Conservation (phyloP, 2,113 vertebrate genomes). For the Oceanodroma tethys region DNA sequence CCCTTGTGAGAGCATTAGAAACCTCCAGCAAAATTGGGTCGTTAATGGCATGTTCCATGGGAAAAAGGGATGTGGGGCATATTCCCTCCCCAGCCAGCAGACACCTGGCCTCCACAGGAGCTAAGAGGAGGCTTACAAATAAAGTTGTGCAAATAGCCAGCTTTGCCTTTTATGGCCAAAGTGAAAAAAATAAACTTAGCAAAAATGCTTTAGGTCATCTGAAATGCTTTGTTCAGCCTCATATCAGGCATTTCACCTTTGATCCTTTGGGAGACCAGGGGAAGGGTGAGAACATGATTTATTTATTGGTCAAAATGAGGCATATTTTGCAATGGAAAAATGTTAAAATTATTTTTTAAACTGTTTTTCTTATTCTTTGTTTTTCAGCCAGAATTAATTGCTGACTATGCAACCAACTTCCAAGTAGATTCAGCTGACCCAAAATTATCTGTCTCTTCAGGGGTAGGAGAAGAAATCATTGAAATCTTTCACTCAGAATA, state of each 20-base stretch:
- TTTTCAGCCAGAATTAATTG: background rate
- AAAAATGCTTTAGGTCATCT: background rate
- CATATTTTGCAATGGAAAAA: background rate
- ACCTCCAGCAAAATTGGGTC: background rate
- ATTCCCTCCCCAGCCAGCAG: background rate
- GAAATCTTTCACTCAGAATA: background rate
- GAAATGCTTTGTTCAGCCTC: background rate
- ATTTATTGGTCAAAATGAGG: background rate
- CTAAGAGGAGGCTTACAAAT: background rate
- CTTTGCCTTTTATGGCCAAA: background rate
- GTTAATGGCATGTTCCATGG: background rate
- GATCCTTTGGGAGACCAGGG: background rate
- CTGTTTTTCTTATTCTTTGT: background rate
- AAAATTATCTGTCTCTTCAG: background rate
- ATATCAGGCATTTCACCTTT: background rate
- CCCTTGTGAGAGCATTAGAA: background rate
- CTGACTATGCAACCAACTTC: background rate
- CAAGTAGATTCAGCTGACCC: background rate
- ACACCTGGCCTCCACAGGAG: conserved; percentile 11
- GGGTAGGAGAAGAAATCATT: background rate
- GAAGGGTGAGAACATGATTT: background rate
- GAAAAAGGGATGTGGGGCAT: background rate
- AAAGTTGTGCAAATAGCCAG: background rate
- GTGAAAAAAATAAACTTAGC: background rate
- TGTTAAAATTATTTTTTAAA: background rate